Evolutionary conservation across 1,140 invertebrate genomes (phyloP).

Genomic region (Macrotrachela quadricornifera): DNA sequence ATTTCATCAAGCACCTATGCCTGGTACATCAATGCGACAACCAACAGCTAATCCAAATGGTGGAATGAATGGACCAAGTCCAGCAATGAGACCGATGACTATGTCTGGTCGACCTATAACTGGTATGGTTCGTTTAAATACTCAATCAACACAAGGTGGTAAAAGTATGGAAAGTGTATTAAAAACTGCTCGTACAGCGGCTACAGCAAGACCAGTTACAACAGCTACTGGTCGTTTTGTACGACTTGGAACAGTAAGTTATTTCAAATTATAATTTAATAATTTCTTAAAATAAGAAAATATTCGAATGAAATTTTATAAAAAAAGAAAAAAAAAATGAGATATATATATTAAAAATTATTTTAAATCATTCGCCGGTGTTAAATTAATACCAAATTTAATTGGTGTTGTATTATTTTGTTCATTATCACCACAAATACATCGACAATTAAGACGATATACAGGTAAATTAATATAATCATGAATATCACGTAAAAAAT

Average conservation of each 20-base stretch:
- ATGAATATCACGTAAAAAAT: too few relatives aligned
- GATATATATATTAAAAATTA: too few relatives aligned
- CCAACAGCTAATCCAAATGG: slow-evolving; percentile 12
- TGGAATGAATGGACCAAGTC: slow-evolving; percentile 3
- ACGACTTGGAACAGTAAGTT: slow-evolving; percentile 34
- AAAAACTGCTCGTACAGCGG: slow-evolving; percentile 49
- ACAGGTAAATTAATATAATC: too few relatives aligned
- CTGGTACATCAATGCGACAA: slow-evolving; percentile 61
- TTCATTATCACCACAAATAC: too few relatives aligned
- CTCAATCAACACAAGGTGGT: slow-evolving; percentile 42
- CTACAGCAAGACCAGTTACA: slow-evolving; percentile 50
- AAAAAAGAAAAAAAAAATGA: too few relatives aligned
- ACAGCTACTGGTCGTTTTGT: slow-evolving; percentile 43
- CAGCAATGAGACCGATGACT: slow-evolving; percentile 40
- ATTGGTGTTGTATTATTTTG: too few relatives aligned
- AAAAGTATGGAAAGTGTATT: slow-evolving; percentile 45
- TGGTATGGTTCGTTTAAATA: slow-evolving; percentile 42
- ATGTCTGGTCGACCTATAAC: slow-evolving; percentile 50
- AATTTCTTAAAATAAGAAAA: background rate
- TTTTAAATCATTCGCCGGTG: too few relatives aligned
- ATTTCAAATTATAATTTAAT: slow-evolving; percentile 38
- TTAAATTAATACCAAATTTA: too few relatives aligned
- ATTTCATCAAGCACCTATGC: slow-evolving; percentile 57
- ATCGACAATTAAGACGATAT: too few relatives aligned
- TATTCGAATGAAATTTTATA: background rate